Evolutionary conservation across 2,888 invertebrate species (phyloP), one percentile per base, ranked within the genome.

Genomic region (Platycheirus rosarum): DNA sequence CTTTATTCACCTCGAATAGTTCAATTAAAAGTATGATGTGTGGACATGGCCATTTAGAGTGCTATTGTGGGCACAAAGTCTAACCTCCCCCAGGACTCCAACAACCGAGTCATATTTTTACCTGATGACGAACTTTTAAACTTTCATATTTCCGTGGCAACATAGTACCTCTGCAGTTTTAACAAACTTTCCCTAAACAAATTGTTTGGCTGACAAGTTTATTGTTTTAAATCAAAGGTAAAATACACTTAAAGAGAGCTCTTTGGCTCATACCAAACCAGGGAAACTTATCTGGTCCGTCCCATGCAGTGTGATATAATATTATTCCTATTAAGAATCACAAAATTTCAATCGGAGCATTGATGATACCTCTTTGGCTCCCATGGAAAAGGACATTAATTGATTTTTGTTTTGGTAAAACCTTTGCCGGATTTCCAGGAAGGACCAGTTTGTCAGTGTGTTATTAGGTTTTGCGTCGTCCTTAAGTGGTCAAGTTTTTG

Each of bases 381-480:
- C 23, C 23, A 7, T 8, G 29, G 29, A 32, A 9, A 16, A 5
- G 23, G 11, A 7, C 35, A 42, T 29, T 74, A 60, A 75, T 68
- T 18, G 66, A 74, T 32, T 66, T 49, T 32, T 35, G 32, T 53
- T 53, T 53, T 6, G 16, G 18, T 29, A 4, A 35, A 53, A 18
- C 18, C 11, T 13, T 18, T 44, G 1, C 18, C 18, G 26, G 11
- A 44, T 8, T 62, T 16, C 40, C n/a, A 8, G 16, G 11, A 53
- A 4, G 35, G 32, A 32, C 32, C 18, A 44, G 35, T 35, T 44
- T 29, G 40, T 14, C 18, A 6, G 26, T 74, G 66, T 74, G 66
- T 66, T 66, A 60, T 66, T 66, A 60, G 49, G 42, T 66, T 74
- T 66, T 73, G n/a, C n/a, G n/a, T 66, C 29, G 23, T 65, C 40